Evolutionary conservation across 2,888 invertebrate species (phyloP).

Genomic region (Drosophila mimica): DNA sequence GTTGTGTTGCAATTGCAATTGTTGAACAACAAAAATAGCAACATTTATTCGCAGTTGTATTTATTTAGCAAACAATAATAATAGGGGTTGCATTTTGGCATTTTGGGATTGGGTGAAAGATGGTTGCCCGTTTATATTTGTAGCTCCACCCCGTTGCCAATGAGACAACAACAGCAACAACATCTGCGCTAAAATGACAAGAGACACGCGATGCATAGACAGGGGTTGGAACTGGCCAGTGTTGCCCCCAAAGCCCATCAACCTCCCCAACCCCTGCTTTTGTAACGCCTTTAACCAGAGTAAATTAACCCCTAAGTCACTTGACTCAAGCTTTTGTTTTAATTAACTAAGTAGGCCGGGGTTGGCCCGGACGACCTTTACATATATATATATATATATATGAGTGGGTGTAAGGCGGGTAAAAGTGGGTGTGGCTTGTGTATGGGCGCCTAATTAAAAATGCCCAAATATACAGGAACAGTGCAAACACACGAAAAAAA

Average conservation of each 20-base stretch:
- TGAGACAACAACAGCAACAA: slow-evolving; percentile 51
- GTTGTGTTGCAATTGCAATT: slow-evolving; percentile 13
- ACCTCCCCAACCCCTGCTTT: background rate
- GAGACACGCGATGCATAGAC: slow-evolving; percentile 34
- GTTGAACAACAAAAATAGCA: slow-evolving; percentile 21
- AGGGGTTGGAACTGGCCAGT: slow-evolving; percentile 12
- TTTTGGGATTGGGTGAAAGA: slow-evolving; percentile 45
- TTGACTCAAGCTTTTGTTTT: slow-evolving; percentile 68
- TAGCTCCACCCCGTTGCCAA: slow-evolving; percentile 59
- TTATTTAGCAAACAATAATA: slow-evolving; percentile 68
- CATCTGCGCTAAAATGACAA: slow-evolving; percentile 48
- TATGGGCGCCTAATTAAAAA: slow-evolving; percentile 64
- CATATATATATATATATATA: background rate
- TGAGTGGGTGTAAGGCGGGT: background rate
- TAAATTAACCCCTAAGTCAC: slow-evolving; percentile 78
- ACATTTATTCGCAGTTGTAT: slow-evolving; percentile 44
- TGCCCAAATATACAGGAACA: slow-evolving; percentile 47
- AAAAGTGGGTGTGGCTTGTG: slow-evolving; percentile 40
- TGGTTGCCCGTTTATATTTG: slow-evolving; percentile 10
- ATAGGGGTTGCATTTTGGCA: slow-evolving; percentile 57
- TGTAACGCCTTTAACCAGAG: slow-evolving; percentile 23
- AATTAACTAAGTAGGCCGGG: slow-evolving; percentile 75
- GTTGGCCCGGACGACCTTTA: slow-evolving; percentile 21
- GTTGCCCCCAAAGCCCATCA: background rate
- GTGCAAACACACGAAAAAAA: slow-evolving; percentile 6